phyloP scores from a whole-genome alignment of 64 coral and sea anemone genomes.

The Stylophora pistillata region DNA sequence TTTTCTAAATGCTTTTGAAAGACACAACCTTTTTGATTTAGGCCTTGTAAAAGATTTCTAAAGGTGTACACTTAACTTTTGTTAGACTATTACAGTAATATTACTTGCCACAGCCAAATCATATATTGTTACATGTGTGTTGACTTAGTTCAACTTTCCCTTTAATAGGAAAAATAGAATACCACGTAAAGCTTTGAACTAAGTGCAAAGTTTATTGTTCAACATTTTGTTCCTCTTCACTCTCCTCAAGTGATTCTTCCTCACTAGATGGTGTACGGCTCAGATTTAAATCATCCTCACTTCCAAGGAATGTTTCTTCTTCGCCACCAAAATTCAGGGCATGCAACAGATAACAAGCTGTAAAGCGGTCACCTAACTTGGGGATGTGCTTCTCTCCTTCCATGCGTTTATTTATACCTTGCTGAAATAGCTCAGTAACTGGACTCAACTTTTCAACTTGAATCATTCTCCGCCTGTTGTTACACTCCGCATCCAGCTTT shows the following conservation, averaged over 20 bases:
- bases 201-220: background rate
- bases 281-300: background rate
- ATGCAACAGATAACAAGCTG: constrained; percentile 51
- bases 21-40: too few relatives aligned
- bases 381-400: constrained; percentile 24
- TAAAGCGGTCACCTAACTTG: constrained; percentile 13
- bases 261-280: background rate
- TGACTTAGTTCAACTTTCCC: too few relatives aligned
- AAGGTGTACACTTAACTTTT: too few relatives aligned
- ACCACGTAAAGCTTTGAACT: background rate
- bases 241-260: background rate
- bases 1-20: too few relatives aligned
- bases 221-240: background rate
- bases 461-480: background rate
- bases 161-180: too few relatives aligned
- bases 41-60: too few relatives aligned
- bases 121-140: too few relatives aligned
- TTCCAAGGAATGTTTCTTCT: background rate
- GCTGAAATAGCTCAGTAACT: constrained; percentile 36
- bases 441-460: constrained; percentile 39
- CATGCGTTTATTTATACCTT: constrained; percentile 19
- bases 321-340: constrained; percentile 24
- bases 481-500: background rate
- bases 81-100: too few relatives aligned
- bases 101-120: too few relatives aligned